Evolutionary conservation across 2,888 invertebrate species (phyloP).

Genomic region (Monopis laevigella): DNA sequence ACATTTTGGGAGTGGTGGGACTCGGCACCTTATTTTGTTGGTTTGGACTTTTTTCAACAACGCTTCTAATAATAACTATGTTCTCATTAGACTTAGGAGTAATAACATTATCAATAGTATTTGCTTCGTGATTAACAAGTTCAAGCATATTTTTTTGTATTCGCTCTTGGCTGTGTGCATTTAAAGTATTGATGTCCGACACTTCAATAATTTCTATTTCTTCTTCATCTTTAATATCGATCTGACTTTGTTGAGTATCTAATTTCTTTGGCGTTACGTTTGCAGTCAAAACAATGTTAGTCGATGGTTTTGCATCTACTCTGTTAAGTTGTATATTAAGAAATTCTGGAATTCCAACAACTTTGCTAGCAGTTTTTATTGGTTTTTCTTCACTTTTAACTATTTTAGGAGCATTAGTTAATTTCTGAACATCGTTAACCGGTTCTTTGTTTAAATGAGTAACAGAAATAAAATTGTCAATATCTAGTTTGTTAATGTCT

Average conservation of each 20-base stretch:
- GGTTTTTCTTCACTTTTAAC: constrained; percentile 49
- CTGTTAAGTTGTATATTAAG: constrained; percentile 76
- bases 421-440: constrained; percentile 27
- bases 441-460: constrained; percentile 66
- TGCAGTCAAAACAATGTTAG: constrained; percentile 73
- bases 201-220: constrained; percentile 33
- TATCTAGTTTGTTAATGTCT: constrained; percentile 30
- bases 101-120: neutral
- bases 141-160: constrained; percentile 33
- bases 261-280: constrained; percentile 62
- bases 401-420: constrained; percentile 30
- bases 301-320: constrained; percentile 70
- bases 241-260: constrained; percentile 25
- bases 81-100: constrained; percentile 7
- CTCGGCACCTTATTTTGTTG: constrained; percentile 30
- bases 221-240: constrained; percentile 25
- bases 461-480: constrained; percentile 63
- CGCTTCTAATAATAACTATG: constrained; percentile 24
- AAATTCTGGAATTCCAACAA: constrained; percentile 70
- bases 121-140: constrained; percentile 19
- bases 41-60: constrained; percentile 7
- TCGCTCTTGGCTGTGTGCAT: constrained; percentile 29
- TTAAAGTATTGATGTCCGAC: constrained; percentile 29
- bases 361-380: constrained; percentile 28
- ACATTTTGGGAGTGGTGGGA: constrained; percentile 55